Evolutionary conservation across 2,797 vertebrate species (phyloP).

Genomic region (Gallirallus australis): DNA sequence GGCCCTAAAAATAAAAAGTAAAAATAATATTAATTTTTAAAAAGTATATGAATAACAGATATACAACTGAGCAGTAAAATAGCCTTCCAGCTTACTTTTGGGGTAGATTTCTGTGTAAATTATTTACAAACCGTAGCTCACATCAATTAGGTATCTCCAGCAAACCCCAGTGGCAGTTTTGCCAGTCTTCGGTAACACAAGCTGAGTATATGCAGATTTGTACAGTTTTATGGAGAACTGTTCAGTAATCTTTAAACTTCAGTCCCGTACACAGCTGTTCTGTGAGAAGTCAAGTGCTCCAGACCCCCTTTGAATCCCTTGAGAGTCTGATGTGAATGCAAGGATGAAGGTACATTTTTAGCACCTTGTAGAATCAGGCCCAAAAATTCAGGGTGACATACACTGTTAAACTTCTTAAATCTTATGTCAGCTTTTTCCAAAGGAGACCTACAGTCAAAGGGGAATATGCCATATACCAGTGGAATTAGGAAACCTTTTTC

Average conservation of each 20-base stretch:
- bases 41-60: neutral
- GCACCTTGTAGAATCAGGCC: neutral
- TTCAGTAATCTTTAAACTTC: neutral
- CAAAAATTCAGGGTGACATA: neutral
- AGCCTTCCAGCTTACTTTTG: neutral
- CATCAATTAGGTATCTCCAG: neutral
- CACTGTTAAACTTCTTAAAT: neutral
- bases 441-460: neutral
- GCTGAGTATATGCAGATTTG: neutral
- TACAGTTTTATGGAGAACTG: neutral
- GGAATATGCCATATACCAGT: neutral
- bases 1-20: neutral
- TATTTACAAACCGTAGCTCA: neutral
- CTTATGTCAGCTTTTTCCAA: neutral
- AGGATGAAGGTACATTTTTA: neutral
- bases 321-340: neutral
- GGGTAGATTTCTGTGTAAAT: neutral
- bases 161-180: neutral
- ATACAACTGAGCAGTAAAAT: neutral
- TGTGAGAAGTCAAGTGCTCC: neutral
- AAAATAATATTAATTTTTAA: no score
- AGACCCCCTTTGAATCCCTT: neutral
- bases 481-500: neutral
- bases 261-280: neutral
- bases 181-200: neutral